Evolutionary conservation across 37 sponge, comb jelly and placozoan genomes (phyloP).

Genomic region (Aplysina aerophoba): DNA sequence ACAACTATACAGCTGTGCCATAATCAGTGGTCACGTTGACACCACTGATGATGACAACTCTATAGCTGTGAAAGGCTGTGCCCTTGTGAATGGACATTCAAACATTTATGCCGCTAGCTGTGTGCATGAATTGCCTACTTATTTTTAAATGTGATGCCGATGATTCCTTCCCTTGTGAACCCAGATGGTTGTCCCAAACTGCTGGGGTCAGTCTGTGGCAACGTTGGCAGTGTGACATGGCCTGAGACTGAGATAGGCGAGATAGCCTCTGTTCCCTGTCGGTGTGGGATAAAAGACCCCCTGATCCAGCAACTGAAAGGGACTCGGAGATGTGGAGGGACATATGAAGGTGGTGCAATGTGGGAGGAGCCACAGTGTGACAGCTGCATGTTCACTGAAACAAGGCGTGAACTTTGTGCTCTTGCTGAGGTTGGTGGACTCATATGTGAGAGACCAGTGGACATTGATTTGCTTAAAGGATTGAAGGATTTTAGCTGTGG

Average conservation of each 20-base stretch:
- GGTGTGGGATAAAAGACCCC: conserved; percentile 26
- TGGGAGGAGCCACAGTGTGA: conserved; percentile 34
- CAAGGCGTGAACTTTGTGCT: conserved; percentile 27
- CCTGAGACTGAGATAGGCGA: conserved; percentile 49
- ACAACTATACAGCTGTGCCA: too few species aligned
- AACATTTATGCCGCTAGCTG: too few species aligned
- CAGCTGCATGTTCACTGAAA: conserved; percentile 39
- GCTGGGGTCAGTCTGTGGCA: neutral
- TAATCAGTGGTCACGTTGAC: too few species aligned
- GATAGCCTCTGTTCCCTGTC: conserved; percentile 28
- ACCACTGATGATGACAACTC: too few species aligned
- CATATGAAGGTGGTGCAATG: conserved; percentile 41
- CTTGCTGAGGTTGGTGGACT: conserved; percentile 30
- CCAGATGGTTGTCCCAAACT: conserved; percentile 21
- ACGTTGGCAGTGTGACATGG: conserved; percentile 32
- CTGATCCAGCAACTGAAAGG: neutral
- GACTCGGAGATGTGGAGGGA: conserved; percentile 47
- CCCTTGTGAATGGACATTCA: too few species aligned
- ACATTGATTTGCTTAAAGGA: too few species aligned
- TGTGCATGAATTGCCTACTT: too few species aligned
- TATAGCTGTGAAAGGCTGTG: too few species aligned
- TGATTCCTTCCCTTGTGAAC: neutral
- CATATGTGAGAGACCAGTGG: too few species aligned
- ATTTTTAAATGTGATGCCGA: too few species aligned
- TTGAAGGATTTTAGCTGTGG: too few species aligned